Conservation (phyloP, 2,113 vertebrate genomes). For the Dipodomys merriami region DNA sequence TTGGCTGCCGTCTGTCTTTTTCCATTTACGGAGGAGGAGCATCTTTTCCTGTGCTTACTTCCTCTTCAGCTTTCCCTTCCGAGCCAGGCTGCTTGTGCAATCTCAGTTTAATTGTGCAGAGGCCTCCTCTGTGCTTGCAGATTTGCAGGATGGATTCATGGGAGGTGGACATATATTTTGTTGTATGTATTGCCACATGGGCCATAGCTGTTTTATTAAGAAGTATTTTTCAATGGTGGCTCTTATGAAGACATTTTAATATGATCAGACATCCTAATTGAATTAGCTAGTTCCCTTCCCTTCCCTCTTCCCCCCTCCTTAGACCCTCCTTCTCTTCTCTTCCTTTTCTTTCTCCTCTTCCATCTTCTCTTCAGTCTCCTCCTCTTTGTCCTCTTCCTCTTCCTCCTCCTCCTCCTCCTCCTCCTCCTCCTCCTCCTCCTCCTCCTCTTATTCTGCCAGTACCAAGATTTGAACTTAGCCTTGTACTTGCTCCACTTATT, state of each 20-base stretch:
- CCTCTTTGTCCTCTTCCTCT: background rate
- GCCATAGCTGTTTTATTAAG: background rate
- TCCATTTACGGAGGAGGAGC: background rate
- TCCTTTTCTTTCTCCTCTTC: background rate
- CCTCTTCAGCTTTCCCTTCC: background rate
- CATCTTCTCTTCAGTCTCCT: too few species aligned
- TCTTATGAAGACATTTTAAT: background rate
- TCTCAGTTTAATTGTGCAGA: background rate
- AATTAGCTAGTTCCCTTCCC: background rate
- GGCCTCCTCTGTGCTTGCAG: background rate
- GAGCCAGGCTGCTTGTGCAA: background rate
- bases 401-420: too few species aligned
- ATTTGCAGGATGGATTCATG: background rate
- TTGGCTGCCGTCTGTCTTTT: background rate
- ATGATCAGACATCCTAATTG: background rate
- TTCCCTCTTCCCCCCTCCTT: fast-evolving
- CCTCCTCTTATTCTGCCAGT: too few species aligned
- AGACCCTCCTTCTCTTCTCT: background rate
- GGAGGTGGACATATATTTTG: background rate
- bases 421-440: too few species aligned
- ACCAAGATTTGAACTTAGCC: too few species aligned
- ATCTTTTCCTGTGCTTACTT: background rate
- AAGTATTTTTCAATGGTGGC: background rate
- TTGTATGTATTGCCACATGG: background rate
- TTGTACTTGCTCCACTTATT: too few species aligned